Conservation (phyloP, 2,797 vertebrate species). For the Labeo calbasu region DNA sequence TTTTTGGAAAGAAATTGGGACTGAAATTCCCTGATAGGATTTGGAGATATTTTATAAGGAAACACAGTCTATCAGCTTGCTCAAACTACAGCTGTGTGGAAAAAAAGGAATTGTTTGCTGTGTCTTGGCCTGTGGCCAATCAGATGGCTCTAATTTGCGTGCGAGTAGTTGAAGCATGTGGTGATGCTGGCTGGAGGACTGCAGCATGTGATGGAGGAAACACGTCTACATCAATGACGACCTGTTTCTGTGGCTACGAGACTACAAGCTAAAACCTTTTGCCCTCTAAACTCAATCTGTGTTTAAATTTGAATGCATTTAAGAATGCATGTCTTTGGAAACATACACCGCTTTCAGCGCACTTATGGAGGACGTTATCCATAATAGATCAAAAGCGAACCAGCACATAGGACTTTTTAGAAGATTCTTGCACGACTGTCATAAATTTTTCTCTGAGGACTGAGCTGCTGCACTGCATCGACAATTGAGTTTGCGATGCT, state of each 20-base stretch:
- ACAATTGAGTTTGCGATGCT: not conserved
- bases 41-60: conserved; percentile 62
- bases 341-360: conserved; percentile 23
- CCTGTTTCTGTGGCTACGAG: not conserved
- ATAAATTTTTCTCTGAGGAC: conserved; percentile 16
- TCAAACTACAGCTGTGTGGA: conserved; percentile 21
- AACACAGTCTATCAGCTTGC: conserved; percentile 56
- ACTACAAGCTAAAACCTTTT: conserved; percentile 37
- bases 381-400: conserved; percentile 52
- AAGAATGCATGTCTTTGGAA: conserved; percentile 50
- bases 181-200: conserved; percentile 61
- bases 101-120: conserved; percentile 44
- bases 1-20: conserved; percentile 36
- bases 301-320: conserved; percentile 52
- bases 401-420: conserved; percentile 20
- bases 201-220: conserved; percentile 71
- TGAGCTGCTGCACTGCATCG: conserved; percentile 24
- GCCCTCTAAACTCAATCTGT: conserved; percentile 37
- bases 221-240: conserved; percentile 58
- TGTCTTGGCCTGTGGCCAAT: conserved; percentile 71
- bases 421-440: conserved; percentile 22
- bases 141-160: conserved; percentile 78
- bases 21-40: conserved; percentile 62
- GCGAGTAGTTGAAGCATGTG: conserved; percentile 56
- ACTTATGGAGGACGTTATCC: conserved; percentile 32